Evolutionary conservation across 1,140 invertebrate genomes (phyloP), one percentile per base, ranked within the genome.

Genomic region (Chlorops oryzae): DNA sequence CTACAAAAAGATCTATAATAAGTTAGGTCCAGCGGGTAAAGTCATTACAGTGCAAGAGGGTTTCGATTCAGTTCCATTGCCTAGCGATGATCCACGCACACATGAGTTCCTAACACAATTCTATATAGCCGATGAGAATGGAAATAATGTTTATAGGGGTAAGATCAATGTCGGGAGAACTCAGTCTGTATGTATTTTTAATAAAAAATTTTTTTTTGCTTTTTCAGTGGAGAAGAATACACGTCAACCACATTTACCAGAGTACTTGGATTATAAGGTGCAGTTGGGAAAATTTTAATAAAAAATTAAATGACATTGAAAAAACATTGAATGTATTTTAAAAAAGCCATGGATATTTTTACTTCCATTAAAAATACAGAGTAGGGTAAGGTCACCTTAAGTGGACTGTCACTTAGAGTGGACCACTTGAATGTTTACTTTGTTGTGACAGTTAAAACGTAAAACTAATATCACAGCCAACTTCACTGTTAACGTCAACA

Each of bases 111-210:
- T 58, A 35, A 67, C 64, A 17, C 47, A 62, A 18, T 61, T 61
- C 44, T 67, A 59, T 48, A 61, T 62, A 13, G 64, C 64, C 41
- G 64, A 67, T 34, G 62, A 67, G 38, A 53, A 56, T 25, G 64
- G 64, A 44, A 63, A 62, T 28, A 63, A 59, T 47, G 58, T 66
- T n/a, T 52, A 66, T 25, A 53, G 41, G 41, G 57, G 64, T 66
- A 40, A 59, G 64, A 57, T 32, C n/a, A n/a, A n/a, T 12, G 9
- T 37, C 27, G 17, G 27, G 9, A 15, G 15, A 32, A 32, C 28
- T 32, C 9, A 32, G 28, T 10, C n/a, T 32, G 28, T 10, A 32
- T 9, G 15, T 10, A 32, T 9, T 32, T 32, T 32, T 32, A 10
- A 10, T 9, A 32, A 10, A 10, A 32, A 32, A 10, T 32, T 9